Base-by-base conservation (phyloP, 2,797 vertebrate species). In the Peromyscus attwateri region DNA sequence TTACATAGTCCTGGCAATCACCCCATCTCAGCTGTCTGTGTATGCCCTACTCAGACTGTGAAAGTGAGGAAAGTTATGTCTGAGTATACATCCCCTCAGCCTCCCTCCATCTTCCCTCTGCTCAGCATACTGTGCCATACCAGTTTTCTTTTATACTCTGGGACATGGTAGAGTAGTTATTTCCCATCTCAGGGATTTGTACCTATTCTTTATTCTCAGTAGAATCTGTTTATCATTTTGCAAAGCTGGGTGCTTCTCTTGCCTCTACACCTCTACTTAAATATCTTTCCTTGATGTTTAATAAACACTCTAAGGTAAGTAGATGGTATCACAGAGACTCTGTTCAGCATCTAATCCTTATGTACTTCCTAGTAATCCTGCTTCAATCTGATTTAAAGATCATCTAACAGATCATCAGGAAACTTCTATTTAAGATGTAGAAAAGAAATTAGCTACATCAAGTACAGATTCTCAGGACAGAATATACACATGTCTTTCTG, bases 401-500 rank as follows among this genome's bases (percentile, higher is more conserved):
- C 62, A 49, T 70, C 75, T 87, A 83, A 68, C 19, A 0, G 13
- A 52, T 27, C 6, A 62, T 97, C 71, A 94, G 17, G 97, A 96
- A 46, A 80, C 27, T 75, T 87, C 71, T 94, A 94, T 46, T 96
- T 92, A 90, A 97, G 40, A 89, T 70, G 66, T 60, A 66, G 1
- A 55, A 80, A 10, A 96, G 81, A 93, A 93, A 87, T 75, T 46
- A 91, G 43, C 57, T 49, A 91, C 75, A 93, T 55, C 34, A 68
- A 94, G 55, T 92, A 16, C 4, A 64, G 43, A 79, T 77, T 92
- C 64, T 92, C 52, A 96, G 68, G 66, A 89, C 40, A 60, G 46
- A 91, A 87, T 46, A 70, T 1, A 2, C 95, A 70, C 94, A 46
- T 16, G 37, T 43, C 93, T 83, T 85, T 57, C 23, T 34, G 55